Conservation (phyloP, 2,113 vertebrate genomes). For the Dolichallabes microphthalmus region DNA sequence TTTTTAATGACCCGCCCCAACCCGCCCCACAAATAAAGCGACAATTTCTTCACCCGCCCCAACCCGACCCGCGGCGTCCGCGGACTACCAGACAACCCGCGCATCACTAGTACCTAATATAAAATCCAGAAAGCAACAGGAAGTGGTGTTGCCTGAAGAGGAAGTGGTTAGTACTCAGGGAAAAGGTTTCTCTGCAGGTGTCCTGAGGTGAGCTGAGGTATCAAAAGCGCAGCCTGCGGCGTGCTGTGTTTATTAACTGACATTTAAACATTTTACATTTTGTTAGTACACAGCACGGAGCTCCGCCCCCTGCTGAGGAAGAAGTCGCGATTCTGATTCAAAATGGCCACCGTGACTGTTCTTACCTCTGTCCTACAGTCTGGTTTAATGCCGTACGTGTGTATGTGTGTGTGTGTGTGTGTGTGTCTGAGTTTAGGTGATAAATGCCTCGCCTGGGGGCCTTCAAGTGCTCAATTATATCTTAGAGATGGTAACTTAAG, state of each 20-base stretch:
- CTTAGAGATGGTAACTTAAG: constrained; percentile 30
- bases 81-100: too few species aligned
- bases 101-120: not conserved
- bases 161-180: not conserved
- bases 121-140: not conserved
- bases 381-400: not conserved
- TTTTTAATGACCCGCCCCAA: too few species aligned
- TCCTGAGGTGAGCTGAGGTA: too few species aligned
- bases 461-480: constrained; percentile 41
- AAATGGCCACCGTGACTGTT: not conserved
- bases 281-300: not conserved
- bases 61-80: too few species aligned
- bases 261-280: not conserved
- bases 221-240: not conserved
- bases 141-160: not conserved
- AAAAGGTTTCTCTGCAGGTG: too few species aligned
- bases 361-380: not conserved
- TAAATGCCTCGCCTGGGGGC: constrained; percentile 6
- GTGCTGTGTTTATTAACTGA: not conserved
- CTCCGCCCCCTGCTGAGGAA: not conserved
- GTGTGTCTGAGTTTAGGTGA: constrained; percentile 2
- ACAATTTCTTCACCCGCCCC: too few species aligned
- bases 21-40: too few species aligned
- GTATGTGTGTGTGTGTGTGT: constrained; percentile 9
- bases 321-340: not conserved